Conservation (phyloP, 2,113 vertebrate genomes). For the Sardina pilchardus region DNA sequence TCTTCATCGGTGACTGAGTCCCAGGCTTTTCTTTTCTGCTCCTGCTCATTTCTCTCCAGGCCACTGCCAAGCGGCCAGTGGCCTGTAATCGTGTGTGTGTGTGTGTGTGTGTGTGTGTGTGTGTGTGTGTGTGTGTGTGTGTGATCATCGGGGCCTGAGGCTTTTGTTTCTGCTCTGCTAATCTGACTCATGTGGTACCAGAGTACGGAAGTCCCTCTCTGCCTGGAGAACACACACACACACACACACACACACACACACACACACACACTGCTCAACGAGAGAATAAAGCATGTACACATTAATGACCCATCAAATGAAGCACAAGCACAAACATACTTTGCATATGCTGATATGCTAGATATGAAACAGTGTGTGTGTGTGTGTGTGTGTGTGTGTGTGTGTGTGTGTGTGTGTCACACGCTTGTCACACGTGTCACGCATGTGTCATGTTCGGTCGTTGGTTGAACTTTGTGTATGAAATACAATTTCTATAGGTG, state of each 20-base stretch:
- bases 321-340: not conserved
- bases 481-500: too few relatives aligned
- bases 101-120: conserved; percentile 19
- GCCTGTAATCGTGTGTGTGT: conserved; percentile 37
- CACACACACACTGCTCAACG: not conserved
- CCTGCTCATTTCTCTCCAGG: not conserved
- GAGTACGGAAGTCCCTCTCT: conserved; percentile 56
- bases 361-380: not conserved
- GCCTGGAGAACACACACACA: conserved; percentile 37
- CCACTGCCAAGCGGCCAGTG: not conserved
- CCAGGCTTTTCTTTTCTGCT: not conserved
- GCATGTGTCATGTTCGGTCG: too few relatives aligned
- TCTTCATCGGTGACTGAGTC: not conserved
- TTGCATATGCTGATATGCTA: not conserved
- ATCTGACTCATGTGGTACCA: conserved; percentile 70
- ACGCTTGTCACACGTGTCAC: too few relatives aligned
- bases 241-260: conserved; percentile 11
- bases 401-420: too few relatives aligned
- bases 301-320: not conserved
- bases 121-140: not conserved
- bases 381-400: too few relatives aligned
- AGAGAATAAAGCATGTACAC: not conserved
- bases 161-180: conserved; percentile 57
- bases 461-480: too few relatives aligned
- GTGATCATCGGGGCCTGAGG: conserved; percentile 23